phyloP scores from a whole-genome alignment of 2,797 vertebrate genomes.

The Rousettus madagascariensis region DNA sequence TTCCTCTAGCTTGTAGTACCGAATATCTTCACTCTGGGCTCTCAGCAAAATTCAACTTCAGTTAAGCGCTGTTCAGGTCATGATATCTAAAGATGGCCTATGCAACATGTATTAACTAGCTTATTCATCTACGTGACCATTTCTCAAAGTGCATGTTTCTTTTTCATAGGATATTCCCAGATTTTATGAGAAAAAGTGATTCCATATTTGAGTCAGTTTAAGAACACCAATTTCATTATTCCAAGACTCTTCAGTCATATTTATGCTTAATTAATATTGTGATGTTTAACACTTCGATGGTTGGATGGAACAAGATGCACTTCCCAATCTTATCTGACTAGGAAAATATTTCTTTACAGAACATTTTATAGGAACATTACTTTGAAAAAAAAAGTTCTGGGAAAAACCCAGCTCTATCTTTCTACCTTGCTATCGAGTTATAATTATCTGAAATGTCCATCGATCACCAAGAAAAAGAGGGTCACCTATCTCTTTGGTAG shows the following conservation, averaged over 20 bases:
- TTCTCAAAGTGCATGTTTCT: neutral
- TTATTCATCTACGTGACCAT: neutral
- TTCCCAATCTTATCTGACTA: neutral
- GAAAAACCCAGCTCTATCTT: neutral
- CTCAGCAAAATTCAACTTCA: neutral
- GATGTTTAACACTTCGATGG: neutral
- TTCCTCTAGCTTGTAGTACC: neutral
- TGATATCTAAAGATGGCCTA: neutral
- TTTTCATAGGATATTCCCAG: neutral
- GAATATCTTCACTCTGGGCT: neutral
- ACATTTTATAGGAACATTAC: neutral
- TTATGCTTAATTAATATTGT: neutral
- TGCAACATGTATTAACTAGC: neutral
- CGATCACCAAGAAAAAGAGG: neutral
- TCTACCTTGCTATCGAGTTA: neutral
- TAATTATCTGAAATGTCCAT: neutral
- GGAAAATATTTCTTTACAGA: neutral
- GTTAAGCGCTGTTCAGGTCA: neutral
- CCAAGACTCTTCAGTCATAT: neutral
- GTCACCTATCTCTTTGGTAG: neutral
- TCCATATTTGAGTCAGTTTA: neutral
- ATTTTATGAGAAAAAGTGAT: neutral
- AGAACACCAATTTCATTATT: constrained; percentile 3
- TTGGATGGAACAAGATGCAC: neutral
- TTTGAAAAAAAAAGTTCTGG: neutral